Conservation (phyloP, 2,888 invertebrate species). For the Mylabris sibirica region DNA sequence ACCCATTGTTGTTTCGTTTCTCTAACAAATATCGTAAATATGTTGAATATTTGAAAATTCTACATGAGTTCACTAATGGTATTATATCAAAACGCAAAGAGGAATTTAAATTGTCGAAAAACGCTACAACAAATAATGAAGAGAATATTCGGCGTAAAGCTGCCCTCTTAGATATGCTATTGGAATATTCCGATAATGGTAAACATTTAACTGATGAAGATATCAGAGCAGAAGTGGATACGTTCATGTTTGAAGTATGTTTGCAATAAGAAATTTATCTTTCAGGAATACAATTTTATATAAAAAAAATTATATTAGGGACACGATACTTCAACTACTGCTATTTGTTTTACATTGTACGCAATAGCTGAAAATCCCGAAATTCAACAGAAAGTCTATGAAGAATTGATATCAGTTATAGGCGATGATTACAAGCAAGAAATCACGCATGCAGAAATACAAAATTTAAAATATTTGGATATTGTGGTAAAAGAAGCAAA, state of each 20-base stretch:
- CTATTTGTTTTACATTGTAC: slow-evolving; percentile 64
- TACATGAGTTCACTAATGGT: slow-evolving; percentile 66
- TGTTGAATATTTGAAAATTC: slow-evolving; percentile 60
- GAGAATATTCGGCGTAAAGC: slow-evolving; percentile 44
- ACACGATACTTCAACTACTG: slow-evolving; percentile 66
- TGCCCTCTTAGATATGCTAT: slow-evolving; percentile 52
- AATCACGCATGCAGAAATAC: slow-evolving; percentile 46
- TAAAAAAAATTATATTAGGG: slow-evolving; percentile 62
- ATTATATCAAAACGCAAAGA: slow-evolving; percentile 64
- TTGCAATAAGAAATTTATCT: slow-evolving; percentile 14
- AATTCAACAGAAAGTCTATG: slow-evolving; percentile 57
- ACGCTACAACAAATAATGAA: slow-evolving; percentile 24
- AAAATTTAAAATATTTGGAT: slow-evolving; percentile 64
- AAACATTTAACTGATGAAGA: slow-evolving; percentile 61
- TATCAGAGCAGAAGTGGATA: slow-evolving; percentile 66
- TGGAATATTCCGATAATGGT: slow-evolving; percentile 62
- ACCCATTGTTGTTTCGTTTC: slow-evolving; percentile 43
- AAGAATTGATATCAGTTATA: slow-evolving; percentile 49
- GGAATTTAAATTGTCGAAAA: slow-evolving; percentile 35
- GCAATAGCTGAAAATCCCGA: slow-evolving; percentile 62
- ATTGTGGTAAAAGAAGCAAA: slow-evolving; percentile 67
- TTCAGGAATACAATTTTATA: not conserved
- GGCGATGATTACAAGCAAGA: slow-evolving; percentile 45
- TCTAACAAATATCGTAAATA: slow-evolving; percentile 58
- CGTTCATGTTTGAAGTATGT: slow-evolving; percentile 66